phyloP scores from a whole-genome alignment of 2,888 invertebrate genomes.

The Tortricodes alternella region DNA sequence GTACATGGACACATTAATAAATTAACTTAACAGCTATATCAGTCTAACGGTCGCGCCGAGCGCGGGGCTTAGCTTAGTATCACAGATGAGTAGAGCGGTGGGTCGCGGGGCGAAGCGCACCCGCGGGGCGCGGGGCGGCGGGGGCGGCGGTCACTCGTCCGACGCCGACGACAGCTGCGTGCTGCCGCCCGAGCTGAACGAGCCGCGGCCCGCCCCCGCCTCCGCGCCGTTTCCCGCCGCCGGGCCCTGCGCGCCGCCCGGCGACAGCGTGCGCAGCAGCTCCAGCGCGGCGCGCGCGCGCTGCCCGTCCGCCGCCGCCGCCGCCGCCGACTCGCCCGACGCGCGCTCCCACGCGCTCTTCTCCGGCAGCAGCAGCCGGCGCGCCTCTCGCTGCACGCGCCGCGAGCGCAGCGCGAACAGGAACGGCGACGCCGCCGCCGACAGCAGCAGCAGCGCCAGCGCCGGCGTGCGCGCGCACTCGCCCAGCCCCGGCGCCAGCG shows the following conservation, averaged over 20 bases:
- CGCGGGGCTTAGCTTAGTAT: slow-evolving; percentile 79
- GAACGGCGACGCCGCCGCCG: slow-evolving; percentile 87
- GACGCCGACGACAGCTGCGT: slow-evolving; percentile 84
- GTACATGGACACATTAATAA: slow-evolving; percentile 79
- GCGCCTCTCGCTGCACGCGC: slow-evolving; percentile 81
- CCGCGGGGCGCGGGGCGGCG: slow-evolving; percentile 43
- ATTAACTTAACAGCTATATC: slow-evolving; percentile 78
- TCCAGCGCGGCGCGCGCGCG: slow-evolving; percentile 72
- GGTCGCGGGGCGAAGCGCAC: slow-evolving; percentile 71
- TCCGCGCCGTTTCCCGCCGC: slow-evolving; percentile 70
- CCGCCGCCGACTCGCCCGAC: slow-evolving; percentile 78
- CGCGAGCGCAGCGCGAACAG: slow-evolving; percentile 90
- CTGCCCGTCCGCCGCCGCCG: slow-evolving; percentile 81
- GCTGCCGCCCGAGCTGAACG: slow-evolving; percentile 85
- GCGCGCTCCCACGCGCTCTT: slow-evolving; percentile 80
- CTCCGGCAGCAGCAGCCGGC: slow-evolving; percentile 65
- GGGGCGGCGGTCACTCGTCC: slow-evolving; percentile 79
- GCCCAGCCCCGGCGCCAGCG: slow-evolving; percentile 77
- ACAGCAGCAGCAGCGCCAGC: slow-evolving; percentile 82
- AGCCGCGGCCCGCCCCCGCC: slow-evolving; percentile 82
- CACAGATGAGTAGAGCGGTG: slow-evolving; percentile 82
- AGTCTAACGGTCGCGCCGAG: slow-evolving; percentile 80
- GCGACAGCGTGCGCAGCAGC: slow-evolving; percentile 68
- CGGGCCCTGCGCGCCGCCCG: slow-evolving; percentile 55
- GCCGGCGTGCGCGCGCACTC: slow-evolving; percentile 75